phyloP scores from a whole-genome alignment of 2,113 vertebrate species.

The Agapornis roseicollis region DNA sequence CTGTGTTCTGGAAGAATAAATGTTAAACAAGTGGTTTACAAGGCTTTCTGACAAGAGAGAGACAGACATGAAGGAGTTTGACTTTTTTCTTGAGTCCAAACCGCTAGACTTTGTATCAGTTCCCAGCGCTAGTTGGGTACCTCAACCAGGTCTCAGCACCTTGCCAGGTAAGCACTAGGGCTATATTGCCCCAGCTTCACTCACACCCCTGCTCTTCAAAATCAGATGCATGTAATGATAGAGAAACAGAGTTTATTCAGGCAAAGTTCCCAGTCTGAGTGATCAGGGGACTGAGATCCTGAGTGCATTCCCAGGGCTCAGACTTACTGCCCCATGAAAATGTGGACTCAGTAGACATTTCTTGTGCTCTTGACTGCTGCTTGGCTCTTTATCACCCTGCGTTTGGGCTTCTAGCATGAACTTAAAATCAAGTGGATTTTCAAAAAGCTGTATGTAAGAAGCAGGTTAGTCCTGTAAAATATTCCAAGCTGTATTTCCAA shows the following conservation, averaged over 20 bases:
- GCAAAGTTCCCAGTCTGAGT: background rate
- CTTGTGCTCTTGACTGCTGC: background rate
- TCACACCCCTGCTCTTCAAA: background rate
- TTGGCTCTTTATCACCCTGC: background rate
- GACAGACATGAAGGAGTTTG: background rate
- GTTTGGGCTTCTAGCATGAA: background rate
- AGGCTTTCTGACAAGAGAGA: background rate
- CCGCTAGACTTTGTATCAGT: background rate
- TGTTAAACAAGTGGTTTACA: background rate
- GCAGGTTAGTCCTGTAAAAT: background rate
- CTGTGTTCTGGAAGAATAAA: background rate
- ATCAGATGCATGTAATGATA: background rate
- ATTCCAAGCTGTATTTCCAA: background rate
- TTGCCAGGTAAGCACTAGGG: background rate
- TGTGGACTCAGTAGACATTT: background rate
- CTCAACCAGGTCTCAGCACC: background rate
- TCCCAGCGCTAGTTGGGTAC: background rate
- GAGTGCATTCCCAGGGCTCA: background rate
- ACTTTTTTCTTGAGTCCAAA: background rate
- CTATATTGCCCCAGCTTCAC: background rate
- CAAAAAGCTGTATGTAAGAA: background rate
- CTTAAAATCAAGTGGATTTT: background rate
- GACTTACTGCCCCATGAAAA: background rate
- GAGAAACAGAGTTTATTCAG: background rate
- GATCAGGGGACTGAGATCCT: background rate